These are phyloP conservation scores for Calliphora vomitoria DNA, from an alignment of 2,888 invertebrate species.

Conservation along the genomic window DNA sequence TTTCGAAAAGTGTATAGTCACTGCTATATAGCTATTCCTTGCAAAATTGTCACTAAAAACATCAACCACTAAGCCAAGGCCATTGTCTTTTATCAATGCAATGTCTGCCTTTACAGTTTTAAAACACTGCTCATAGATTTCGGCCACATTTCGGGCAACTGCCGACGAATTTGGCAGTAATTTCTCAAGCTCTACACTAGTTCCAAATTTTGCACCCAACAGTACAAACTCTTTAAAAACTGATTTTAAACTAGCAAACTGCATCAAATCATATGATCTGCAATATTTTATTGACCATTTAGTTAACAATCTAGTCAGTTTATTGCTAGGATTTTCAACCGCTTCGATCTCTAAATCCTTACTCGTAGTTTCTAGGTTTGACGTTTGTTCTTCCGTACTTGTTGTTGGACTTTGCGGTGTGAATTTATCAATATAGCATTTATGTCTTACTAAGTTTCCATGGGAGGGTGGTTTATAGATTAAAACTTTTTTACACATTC, in stretches of 20 bases:
- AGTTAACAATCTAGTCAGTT: too few relatives aligned
- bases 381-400: too few relatives aligned
- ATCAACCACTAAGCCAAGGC: slow-evolving; percentile 7
- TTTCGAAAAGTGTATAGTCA: slow-evolving; percentile 27
- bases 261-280: slow-evolving; percentile 7
- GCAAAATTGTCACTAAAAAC: neutral
- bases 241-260: neutral
- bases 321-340: neutral
- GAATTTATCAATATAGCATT: neutral
- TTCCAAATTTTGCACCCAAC: slow-evolving; percentile 24
- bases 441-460: slow-evolving; percentile 35
- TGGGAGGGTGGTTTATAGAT: neutral
- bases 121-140: slow-evolving; percentile 16
- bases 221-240: slow-evolving; percentile 20
- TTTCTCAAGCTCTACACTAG: neutral
- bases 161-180: neutral
- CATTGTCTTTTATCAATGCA: slow-evolving; percentile 8
- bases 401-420: neutral
- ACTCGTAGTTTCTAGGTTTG: too few relatives aligned
- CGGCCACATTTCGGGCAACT: neutral
- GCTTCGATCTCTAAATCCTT: neutral
- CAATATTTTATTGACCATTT: slow-evolving; percentile 25
- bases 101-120: slow-evolving; percentile 2
- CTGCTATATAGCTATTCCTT: neutral
- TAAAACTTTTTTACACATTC: slow-evolving; percentile 1